phyloP scores from a whole-genome alignment of 2,888 invertebrate genomes.

The Ypsolopha scabrella region DNA sequence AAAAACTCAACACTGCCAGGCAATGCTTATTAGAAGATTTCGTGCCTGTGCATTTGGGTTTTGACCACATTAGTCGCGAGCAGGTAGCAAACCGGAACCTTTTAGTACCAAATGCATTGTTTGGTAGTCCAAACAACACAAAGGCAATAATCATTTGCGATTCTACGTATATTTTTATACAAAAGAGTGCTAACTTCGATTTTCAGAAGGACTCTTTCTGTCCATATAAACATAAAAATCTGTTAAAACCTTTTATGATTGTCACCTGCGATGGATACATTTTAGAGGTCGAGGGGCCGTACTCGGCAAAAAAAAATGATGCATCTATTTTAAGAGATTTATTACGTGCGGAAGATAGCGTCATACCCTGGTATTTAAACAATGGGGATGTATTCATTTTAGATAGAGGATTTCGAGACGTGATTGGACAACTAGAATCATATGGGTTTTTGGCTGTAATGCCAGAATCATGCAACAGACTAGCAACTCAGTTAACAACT shows the following conservation, averaged over 20 bases:
- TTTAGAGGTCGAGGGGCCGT: slow-evolving; percentile 13
- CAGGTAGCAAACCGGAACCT: slow-evolving; percentile 1
- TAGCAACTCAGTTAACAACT: slow-evolving; percentile 1
- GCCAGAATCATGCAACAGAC: neutral
- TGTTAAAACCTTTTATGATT: slow-evolving; percentile 16
- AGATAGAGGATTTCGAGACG: slow-evolving; percentile 3
- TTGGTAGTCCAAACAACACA: neutral
- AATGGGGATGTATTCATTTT: slow-evolving; percentile 4
- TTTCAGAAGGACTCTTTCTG: slow-evolving; percentile 11
- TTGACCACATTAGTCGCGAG: slow-evolving; percentile 3
- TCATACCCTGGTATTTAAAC: slow-evolving; percentile 1
- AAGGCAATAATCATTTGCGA: slow-evolving; percentile 2
- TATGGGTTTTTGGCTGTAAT: slow-evolving; percentile 1
- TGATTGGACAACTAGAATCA: neutral
- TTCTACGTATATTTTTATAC: slow-evolving; percentile 3
- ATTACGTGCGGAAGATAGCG: slow-evolving; percentile 1
- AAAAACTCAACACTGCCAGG: slow-evolving; percentile 2
- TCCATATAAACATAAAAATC: slow-evolving; percentile 14
- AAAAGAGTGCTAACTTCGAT: slow-evolving; percentile 4
- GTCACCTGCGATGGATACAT: slow-evolving; percentile 15
- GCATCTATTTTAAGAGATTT: slow-evolving; percentile 10
- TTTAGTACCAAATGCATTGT: neutral
- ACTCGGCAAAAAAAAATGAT: slow-evolving; percentile 13
- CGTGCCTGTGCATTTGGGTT: slow-evolving; percentile 3
- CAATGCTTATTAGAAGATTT: slow-evolving; percentile 3